phyloP scores from a whole-genome alignment of 2,888 invertebrate genomes.

The Epirrhoe tristata region DNA sequence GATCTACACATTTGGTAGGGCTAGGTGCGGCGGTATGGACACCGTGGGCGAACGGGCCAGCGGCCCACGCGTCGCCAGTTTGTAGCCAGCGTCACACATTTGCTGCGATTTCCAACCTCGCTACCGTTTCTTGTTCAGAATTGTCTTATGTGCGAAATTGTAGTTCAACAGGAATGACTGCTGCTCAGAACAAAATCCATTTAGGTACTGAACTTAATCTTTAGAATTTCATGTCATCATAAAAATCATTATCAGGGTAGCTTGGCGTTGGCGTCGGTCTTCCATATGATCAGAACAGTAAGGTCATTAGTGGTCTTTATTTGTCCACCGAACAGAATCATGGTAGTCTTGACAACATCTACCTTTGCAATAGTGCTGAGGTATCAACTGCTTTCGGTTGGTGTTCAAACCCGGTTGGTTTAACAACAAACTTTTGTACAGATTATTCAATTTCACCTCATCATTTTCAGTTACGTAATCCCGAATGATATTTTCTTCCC shows the following conservation, averaged over 20 bases:
- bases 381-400: conserved; percentile 45
- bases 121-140: conserved; percentile 53
- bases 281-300: too few species aligned
- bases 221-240: too few species aligned
- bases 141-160: conserved; percentile 20
- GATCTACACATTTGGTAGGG: conserved; percentile 68
- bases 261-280: too few species aligned
- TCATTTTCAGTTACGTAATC: not conserved
- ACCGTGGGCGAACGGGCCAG: conserved; percentile 75
- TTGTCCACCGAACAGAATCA: too few species aligned
- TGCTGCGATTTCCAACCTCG: conserved; percentile 78
- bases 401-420: conserved; percentile 45
- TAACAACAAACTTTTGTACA: conserved; percentile 37
- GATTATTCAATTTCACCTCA: conserved; percentile 50
- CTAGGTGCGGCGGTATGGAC: conserved; percentile 79
- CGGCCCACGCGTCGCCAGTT: conserved; percentile 63
- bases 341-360: conserved; percentile 23
- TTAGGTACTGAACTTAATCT: not conserved
- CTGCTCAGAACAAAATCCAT: not conserved
- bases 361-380: conserved; percentile 40
- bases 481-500: too few species aligned
- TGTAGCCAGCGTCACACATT: conserved; percentile 46
- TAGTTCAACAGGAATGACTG: not conserved
- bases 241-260: too few species aligned
- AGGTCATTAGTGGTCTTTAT: too few species aligned